A percentile compares a stretch with the other conserved stretches of the same genome.
These are phyloP conservation scores for Ia io DNA, from an alignment of 2,113 vertebrate genomes.

Conservation along the genomic window DNA sequence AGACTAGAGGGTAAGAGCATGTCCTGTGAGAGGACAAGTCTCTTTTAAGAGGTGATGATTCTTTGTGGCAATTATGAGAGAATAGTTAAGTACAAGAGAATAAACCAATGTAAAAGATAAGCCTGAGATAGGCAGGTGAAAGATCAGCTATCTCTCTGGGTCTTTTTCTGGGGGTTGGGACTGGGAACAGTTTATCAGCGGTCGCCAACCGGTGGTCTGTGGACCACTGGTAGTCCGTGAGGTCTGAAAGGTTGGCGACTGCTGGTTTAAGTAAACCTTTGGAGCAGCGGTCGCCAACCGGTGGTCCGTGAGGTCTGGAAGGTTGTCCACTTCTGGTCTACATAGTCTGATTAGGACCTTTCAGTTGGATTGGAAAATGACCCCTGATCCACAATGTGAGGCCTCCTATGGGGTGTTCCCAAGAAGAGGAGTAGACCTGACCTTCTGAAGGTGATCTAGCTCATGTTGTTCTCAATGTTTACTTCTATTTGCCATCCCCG, in stretches of 20 bases:
- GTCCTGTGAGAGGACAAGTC: neutral
- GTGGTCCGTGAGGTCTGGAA: no score
- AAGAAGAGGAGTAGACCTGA: neutral
- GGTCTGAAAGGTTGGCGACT: no score
- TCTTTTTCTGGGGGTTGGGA: neutral
- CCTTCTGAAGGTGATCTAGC: neutral
- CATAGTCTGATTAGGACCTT: neutral
- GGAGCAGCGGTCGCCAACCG: no score
- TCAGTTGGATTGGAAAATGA: neutral
- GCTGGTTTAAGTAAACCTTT: no score
- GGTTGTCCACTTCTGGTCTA: no score
- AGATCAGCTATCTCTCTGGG: neutral
- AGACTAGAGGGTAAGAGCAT: neutral
- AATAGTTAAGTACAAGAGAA: neutral
- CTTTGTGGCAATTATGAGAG: neutral
- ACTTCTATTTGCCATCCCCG: neutral
- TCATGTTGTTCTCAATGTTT: neutral
- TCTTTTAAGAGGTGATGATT: neutral
- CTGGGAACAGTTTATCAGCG: neutral
- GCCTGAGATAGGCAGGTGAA: neutral
- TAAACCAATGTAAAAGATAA: neutral
- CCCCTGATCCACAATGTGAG: neutral
- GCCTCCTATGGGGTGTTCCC: neutral
- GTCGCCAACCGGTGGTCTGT: no score
- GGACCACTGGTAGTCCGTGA: no score